Conservation (phyloP, 2,888 invertebrate genomes). For the Petrophora chlorosata region DNA sequence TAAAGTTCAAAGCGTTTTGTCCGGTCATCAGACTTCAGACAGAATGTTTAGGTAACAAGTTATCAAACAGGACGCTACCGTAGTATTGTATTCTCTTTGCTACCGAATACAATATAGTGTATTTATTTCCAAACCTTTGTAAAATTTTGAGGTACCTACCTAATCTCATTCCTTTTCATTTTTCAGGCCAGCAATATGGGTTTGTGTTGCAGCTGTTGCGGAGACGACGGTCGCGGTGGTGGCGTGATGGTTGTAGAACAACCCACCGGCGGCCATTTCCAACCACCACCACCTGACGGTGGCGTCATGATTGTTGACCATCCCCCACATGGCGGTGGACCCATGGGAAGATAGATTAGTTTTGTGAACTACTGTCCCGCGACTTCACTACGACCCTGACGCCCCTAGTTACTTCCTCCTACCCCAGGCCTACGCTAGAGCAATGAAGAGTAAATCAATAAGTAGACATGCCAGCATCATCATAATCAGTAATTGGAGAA, state of each 20-base stretch:
- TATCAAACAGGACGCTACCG: too few species aligned
- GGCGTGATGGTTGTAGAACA: constrained; percentile 36
- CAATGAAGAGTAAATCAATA: too few species aligned
- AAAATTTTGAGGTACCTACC: too few species aligned
- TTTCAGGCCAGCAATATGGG: constrained; percentile 51
- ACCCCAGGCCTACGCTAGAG: too few species aligned
- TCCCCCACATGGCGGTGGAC: constrained; percentile 32
- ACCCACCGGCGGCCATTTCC: constrained; percentile 30
- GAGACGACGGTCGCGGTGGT: constrained; percentile 29
- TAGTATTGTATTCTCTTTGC: too few species aligned
- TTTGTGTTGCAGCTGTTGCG: constrained; percentile 50
- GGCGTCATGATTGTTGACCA: constrained; percentile 44
- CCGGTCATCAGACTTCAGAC: too few species aligned
- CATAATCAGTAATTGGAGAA: too few species aligned
- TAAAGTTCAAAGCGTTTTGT: too few species aligned
- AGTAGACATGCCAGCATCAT: too few species aligned
- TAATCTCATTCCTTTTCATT: not conserved
- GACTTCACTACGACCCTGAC: not conserved
- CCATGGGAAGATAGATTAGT: constrained; percentile 46
- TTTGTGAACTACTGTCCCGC: not conserved
- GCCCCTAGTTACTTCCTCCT: not conserved
- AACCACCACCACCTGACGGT: constrained; percentile 32
- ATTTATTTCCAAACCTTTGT: too few species aligned
- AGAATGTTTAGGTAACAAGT: too few species aligned
- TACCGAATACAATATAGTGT: too few species aligned